Conservation (phyloP, 2,888 invertebrate genomes). For the Agrenia bidenticulata region DNA sequence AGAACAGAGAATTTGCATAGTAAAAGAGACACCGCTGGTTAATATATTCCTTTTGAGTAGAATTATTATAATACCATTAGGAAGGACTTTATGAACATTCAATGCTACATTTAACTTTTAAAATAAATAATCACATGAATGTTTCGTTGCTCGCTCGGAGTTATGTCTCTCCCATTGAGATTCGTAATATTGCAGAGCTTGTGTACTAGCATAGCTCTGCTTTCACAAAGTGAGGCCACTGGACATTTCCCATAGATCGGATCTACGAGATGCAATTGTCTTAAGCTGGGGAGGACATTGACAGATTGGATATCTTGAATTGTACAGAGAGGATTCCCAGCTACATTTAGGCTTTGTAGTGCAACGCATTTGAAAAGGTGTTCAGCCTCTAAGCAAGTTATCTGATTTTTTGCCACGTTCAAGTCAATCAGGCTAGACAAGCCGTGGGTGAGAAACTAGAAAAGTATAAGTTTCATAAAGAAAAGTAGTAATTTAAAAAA, state of each 20-base stretch:
- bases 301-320: slow-evolving; percentile 46
- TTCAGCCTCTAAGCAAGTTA: slow-evolving; percentile 42
- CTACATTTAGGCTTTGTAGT: slow-evolving; percentile 44
- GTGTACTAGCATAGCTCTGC: slow-evolving; percentile 42
- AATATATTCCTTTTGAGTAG: slow-evolving; percentile 39
- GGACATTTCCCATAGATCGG: slow-evolving; percentile 51
- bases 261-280: slow-evolving; percentile 37
- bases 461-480: too few species aligned
- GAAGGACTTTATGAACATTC: background rate
- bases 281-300: slow-evolving; percentile 40
- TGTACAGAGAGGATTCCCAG: slow-evolving; percentile 51
- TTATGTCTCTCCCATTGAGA: slow-evolving; percentile 47
- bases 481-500: slow-evolving; percentile 15
- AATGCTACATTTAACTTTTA: too few species aligned
- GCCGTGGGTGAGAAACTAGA: slow-evolving; percentile 50
- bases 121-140: slow-evolving; percentile 35
- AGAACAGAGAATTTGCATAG: slow-evolving; percentile 36
- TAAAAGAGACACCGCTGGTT: slow-evolving; percentile 44
- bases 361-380: slow-evolving; percentile 45
- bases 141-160: slow-evolving; percentile 30
- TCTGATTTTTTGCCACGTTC: slow-evolving; percentile 50
- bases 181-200: slow-evolving; percentile 34
- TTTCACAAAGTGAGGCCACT: slow-evolving; percentile 44
- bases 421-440: slow-evolving; percentile 43
- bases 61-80: background rate